A percentile compares a stretch with the other conserved stretches of the same genome.
phyloP scores from a whole-genome alignment of 2,888 invertebrate species.

The Bhutanitis thaidina region DNA sequence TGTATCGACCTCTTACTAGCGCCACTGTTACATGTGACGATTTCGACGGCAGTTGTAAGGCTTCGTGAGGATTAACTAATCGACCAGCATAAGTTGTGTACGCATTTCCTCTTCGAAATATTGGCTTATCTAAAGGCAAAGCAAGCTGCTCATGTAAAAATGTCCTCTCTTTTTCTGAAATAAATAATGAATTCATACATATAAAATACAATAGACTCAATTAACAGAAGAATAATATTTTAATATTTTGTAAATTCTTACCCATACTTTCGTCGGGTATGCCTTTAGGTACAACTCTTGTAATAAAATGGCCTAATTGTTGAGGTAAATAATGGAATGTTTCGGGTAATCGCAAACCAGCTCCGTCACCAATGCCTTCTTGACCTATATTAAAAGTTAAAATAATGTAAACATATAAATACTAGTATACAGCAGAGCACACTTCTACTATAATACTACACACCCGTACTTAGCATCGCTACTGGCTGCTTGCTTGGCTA shows the following conservation, averaged over 20 bases:
- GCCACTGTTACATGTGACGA: conserved; percentile 49
- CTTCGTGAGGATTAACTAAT: conserved; percentile 88
- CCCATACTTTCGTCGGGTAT: conserved; percentile 84
- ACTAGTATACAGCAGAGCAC: no score
- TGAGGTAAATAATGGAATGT: conserved; percentile 87
- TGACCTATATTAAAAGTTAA: conserved; percentile 44
- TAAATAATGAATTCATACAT: not conserved
- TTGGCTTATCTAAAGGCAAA: conserved; percentile 84
- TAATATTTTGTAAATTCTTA: conserved; percentile 51
- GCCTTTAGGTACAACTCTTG: conserved; percentile 84
- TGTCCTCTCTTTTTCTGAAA: conserved; percentile 82
- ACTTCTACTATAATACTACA: no score
- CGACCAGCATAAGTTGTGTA: conserved; percentile 77
- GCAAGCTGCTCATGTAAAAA: conserved; percentile 86
- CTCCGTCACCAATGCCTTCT: conserved; percentile 73
- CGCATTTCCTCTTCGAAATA: conserved; percentile 87
- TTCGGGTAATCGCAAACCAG: conserved; percentile 79
- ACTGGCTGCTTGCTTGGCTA: no score
- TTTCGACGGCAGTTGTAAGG: conserved; percentile 58
- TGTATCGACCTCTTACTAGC: conserved; percentile 90
- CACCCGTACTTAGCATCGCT: no score
- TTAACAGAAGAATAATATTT: not conserved
- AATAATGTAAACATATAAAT: not conserved
- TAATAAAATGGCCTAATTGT: conserved; percentile 87
- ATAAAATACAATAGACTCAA: not conserved